Evolutionary conservation across 2,113 vertebrate genomes (phyloP), one percentile per base, ranked within the genome.

Genomic region (Siphamia tubifer): DNA sequence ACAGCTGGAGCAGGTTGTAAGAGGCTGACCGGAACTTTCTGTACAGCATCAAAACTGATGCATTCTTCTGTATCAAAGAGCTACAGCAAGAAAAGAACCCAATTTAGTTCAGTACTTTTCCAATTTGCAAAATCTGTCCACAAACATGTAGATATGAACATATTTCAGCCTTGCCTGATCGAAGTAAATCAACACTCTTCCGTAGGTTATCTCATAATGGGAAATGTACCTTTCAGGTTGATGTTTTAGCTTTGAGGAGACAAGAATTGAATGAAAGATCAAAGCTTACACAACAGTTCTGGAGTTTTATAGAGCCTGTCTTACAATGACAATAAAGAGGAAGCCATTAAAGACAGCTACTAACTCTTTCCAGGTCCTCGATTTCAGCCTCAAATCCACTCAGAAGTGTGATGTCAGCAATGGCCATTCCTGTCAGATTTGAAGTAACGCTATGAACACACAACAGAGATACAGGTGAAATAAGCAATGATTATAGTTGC

Each of bases 361-460:
- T 70, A 8, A 95, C 94, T 90, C 54, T 89, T 10, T 95, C 90
- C 43, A 96, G 86, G 64, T 94, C 92, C 0, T 82, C 34, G 2
- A 6, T 78, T 8, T 62, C 62, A 16, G 83, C 92, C 0, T 90
- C 82, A 89, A 96, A 95, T 8, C 94, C 95, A 57, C 94, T 96
- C 2, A 96, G 92, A 35, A 96, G 85, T 16, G 91, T 93, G 76
- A 96, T 87, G 44, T 96, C 95, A 0, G 91, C 92, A 1, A 96
- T 92, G 13, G 92, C 92, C 95, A 95, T 96, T 66, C 94, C 94
- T 5, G 92, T 87, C n/a, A 93, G 83, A 36, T 65, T 87, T 10
- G 39, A 57, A 16, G 68, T 60, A 13, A 60, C 11, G 0, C 82
- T 88, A 5, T 82, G 84, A 83, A 92, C 94, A 17, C 3, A 34